Evolutionary conservation across 1,140 invertebrate species (phyloP), one percentile per base, ranked within the genome.

Genomic region (Anadara kagoshimensis): DNA sequence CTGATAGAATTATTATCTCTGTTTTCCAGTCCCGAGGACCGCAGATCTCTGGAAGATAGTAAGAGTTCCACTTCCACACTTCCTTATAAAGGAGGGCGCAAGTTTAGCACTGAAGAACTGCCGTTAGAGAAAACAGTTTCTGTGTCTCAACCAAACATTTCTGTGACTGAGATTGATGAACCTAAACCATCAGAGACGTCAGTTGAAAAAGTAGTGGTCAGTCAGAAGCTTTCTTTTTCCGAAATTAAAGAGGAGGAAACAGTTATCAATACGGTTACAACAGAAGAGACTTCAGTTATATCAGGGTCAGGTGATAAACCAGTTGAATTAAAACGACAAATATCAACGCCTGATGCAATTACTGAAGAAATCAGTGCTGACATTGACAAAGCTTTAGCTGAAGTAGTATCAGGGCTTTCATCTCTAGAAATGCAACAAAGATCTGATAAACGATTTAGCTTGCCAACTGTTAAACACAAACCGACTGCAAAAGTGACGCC

Each of bases 401-500:
- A 88, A 64, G 84, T 89, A 10, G 88, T 88, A 80, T 84, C 86
- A 11, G 86, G 84, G 22, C 71, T 89, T 22, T 76, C 85, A 44
- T 83, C 83, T 7, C 73, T 88, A 44, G 85, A 88, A 69, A 80
- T 87, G 75, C 85, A 86, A 69, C 85, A 85, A 63, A 77, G 75
- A 26, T 73, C 73, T 41, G 86, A 85, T 76, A 83, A 83, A 73
- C 75, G 82, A 36, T 83, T 82, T 79, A 83, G 78, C 68, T 69
- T 83, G 29, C 82, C 83, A 43, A 87, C 88, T 91, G 61, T 92
- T 90, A 82, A 86, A 71, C 71, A 71, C 11, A 86, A 82, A 79
- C 78, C 83, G 7, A 81, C 79, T 36, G 78, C 80, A 22, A 93
- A 93, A 76, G 93, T 94, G 75, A 94, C 95, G 1, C 95, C 95